Base-by-base conservation (phyloP, 2,888 invertebrate species). In the Pseudococcus jackbeardsleyi region DNA sequence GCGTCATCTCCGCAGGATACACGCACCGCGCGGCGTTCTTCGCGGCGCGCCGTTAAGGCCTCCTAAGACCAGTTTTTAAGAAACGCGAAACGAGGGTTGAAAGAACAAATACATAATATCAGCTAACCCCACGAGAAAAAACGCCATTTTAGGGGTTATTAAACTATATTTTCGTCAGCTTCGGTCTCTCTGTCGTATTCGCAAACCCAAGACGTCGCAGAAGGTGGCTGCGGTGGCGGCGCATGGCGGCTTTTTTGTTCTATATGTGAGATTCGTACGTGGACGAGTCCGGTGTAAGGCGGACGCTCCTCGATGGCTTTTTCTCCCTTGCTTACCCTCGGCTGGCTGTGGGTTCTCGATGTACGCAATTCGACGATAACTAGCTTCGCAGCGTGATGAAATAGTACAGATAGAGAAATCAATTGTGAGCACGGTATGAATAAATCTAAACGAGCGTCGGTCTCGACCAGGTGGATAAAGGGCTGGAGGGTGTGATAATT, bases 71-170 rank as follows among this genome's bases (percentile, higher is more conserved):
- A 68, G 68, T 68, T 68, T 68, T 68, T 15, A 68, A 68, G 68
- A 42, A 42, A 26, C 26, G 15, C 68, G 54, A 54, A 54, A 54
- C 68, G 26, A 68, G 68, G 68, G 68, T 68, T 68, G 68, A 68
- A 68, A 68, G 68, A 68, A 68, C 68, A 68, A 68, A 68, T 68
- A 68, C 68, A 68, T 68, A 68, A 68, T 68, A 68, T 68, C 68
- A 68, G 68, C 68, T 68, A 68, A 68, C 68, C 68, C 68, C 68
- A 68, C 68, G 68, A 68, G 68, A 42, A 68, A 68, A 68, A 68
- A 68, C 68, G 68, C 68, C 68, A 68, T 68, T 68, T 68, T 68
- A 68, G 68, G 68, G 68, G 68, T 68, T 68, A 68, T 68, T 68
- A 68, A 68, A 68, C 68, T 68, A 68, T 26, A 68, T 26, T 68